Evolutionary conservation across 2,797 vertebrate genomes (phyloP).

Genomic region (Micromesistius poutassou): DNA sequence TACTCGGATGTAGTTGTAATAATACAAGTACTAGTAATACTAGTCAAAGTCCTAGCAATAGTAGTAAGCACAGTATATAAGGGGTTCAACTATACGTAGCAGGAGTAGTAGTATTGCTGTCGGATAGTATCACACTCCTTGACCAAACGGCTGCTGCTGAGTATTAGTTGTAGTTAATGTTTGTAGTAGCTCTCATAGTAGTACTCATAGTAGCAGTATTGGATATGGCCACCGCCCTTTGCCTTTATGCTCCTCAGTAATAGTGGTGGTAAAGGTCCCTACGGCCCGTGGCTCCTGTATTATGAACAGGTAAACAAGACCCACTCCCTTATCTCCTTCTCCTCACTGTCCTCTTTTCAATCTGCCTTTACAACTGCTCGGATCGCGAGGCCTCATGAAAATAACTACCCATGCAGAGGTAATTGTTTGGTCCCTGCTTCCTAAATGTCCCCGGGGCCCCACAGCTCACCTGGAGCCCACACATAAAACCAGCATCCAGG

Average conservation of each 20-base stretch:
- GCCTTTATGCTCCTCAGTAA: not conserved
- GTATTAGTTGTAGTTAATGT: not conserved
- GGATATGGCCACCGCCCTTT: not conserved
- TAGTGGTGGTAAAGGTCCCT: not conserved
- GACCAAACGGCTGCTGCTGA: no score
- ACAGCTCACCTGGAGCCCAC: slow-evolving; percentile 21
- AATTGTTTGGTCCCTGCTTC: slow-evolving; percentile 30
- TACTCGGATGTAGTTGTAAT: not conserved
- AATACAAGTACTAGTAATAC: not conserved
- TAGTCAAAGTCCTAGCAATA: not conserved
- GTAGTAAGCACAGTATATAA: not conserved
- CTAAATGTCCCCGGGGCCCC: slow-evolving; percentile 30
- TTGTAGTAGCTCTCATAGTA: not conserved
- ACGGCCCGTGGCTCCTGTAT: not conserved
- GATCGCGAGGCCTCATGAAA: slow-evolving; percentile 55
- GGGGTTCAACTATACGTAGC: not conserved
- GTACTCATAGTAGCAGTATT: not conserved
- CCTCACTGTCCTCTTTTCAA: slow-evolving; percentile 46
- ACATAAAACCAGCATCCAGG: not conserved
- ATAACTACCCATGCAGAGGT: slow-evolving; percentile 57
- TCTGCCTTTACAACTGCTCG: slow-evolving; percentile 54
- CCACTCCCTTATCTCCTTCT: slow-evolving; percentile 48
- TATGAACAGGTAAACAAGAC: not conserved
- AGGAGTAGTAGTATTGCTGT: not conserved
- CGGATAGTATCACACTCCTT: not conserved